Conservation (phyloP, 2,113 vertebrate species). For the Onychostruthus taczanowskii region DNA sequence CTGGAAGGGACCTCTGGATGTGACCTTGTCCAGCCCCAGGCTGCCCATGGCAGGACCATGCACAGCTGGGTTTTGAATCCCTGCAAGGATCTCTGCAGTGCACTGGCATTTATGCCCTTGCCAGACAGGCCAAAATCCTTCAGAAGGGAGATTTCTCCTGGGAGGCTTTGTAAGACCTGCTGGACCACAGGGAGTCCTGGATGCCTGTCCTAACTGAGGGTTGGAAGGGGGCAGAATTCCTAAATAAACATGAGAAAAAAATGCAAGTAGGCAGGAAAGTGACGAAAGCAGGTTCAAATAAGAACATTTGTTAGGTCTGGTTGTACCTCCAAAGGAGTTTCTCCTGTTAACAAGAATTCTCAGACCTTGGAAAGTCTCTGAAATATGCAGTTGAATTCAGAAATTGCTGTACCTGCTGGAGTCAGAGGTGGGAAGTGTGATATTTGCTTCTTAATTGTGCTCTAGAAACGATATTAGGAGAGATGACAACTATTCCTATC, state of each 20-base stretch:
- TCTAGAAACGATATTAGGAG: not conserved
- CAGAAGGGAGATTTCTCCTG: not conserved
- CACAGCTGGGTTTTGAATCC: accelerated
- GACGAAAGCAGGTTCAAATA: not conserved
- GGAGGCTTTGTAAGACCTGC: not conserved
- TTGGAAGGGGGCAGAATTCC: not conserved
- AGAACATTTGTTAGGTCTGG: not conserved
- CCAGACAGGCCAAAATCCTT: not conserved
- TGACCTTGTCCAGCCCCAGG: not conserved
- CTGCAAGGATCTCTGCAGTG: not conserved
- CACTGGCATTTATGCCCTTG: not conserved
- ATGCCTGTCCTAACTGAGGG: not conserved
- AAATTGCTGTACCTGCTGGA: not conserved
- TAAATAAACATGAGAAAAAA: not conserved
- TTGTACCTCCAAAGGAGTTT: not conserved
- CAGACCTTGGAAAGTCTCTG: not conserved
- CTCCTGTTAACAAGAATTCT: not conserved
- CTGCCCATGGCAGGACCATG: not conserved
- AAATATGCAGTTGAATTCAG: not conserved
- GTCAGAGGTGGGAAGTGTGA: not conserved
- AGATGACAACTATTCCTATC: not conserved
- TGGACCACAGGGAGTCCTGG: not conserved
- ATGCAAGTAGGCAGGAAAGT: not conserved
- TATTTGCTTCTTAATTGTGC: not conserved
- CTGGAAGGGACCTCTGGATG: not conserved